These are phyloP conservation scores for Drosophila carrolli DNA, from an alignment of 1,140 invertebrate species.

Conservation along the genomic window DNA sequence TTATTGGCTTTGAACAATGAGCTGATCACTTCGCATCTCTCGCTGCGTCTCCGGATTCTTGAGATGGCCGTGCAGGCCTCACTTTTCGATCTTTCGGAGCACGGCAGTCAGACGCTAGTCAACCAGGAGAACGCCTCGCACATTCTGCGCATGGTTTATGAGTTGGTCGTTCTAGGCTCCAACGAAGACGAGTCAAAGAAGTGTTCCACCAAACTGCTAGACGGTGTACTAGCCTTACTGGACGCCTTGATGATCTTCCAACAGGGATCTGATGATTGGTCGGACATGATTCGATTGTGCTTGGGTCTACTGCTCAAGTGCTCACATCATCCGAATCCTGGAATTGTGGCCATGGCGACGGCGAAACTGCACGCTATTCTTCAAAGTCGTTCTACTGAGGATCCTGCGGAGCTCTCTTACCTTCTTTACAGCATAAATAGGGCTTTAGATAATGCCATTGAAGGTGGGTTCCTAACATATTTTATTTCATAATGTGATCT, in stretches of 20 bases:
- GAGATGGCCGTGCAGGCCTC: slow-evolving; percentile 88
- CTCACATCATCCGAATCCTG: slow-evolving; percentile 86
- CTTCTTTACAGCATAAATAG: slow-evolving; percentile 85
- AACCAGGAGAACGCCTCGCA: slow-evolving; percentile 87
- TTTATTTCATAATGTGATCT: background rate
- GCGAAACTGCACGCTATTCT: slow-evolving; percentile 87
- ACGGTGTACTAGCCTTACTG: slow-evolving; percentile 85
- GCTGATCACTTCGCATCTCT: slow-evolving; percentile 86
- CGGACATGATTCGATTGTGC: slow-evolving; percentile 86
- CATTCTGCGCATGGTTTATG: slow-evolving; percentile 87
- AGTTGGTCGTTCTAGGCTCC: slow-evolving; percentile 86
- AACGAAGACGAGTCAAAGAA: slow-evolving; percentile 86
- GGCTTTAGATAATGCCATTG: slow-evolving; percentile 84
- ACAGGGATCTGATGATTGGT: slow-evolving; percentile 86
- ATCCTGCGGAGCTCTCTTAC: slow-evolving; percentile 86
- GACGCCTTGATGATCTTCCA: slow-evolving; percentile 87
- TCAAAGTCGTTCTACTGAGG: slow-evolving; percentile 86
- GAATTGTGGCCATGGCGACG: slow-evolving; percentile 87
- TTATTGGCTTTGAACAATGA: slow-evolving; percentile 87
- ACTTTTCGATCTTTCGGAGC: slow-evolving; percentile 86
- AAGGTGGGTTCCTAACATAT: slow-evolving; percentile 65
- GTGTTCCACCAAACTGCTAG: slow-evolving; percentile 86
- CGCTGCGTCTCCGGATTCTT: slow-evolving; percentile 87
- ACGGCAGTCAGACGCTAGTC: slow-evolving; percentile 80
- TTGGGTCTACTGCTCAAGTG: slow-evolving; percentile 86